Base-by-base conservation (phyloP, 1,140 invertebrate species). In the Helicoverpa armigera region DNA sequence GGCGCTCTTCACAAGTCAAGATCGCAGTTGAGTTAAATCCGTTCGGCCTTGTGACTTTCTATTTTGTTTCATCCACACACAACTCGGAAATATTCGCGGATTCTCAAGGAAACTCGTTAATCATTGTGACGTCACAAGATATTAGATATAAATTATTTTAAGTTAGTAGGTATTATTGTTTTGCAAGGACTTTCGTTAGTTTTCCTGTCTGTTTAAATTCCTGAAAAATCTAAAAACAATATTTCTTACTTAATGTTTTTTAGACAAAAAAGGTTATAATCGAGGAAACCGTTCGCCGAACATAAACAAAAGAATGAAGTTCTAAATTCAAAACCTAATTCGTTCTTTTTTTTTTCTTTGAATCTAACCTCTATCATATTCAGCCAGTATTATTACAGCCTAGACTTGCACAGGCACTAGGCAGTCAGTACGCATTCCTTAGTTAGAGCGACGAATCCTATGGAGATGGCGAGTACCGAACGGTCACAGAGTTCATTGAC, bases 401-500 rank as follows among this genome's bases (percentile, higher is more conserved):
- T 51, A 76, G 73, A 50, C 73, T n/a, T 48, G 29, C 56, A 53
- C 5, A 31, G 9, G 18, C 18, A 29, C 58, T 14, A 31, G 9
- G 18, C 18, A 29, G 73, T n/a, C 56, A 61, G 58, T 50, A 48
- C 73, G 43, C 35, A 61, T 48, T 60, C 14, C 29, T 29, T 18
- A 43, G 72, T 29, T 18, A 43, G 72, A 69, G 35, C 50, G 51
- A 43, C 75, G 18, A 77, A 77, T 65, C 43, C 75, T 77, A 77
- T 50, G 69, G 61, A 77, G 76, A 65, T 77, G 48, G 48, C 48
- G 75, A 13, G 70, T 72, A 72, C 53, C 50, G 76, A 79, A 60
- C 82, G 83, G 83, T 83, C 81, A 75, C 58, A 72, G 82, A 77
- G 88, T 85, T 89, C 87, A 61, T 83, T 81, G 85, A 88, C 87